Base-by-base conservation (phyloP, 2,113 vertebrate species). In the Forbesichthys papilliferus region DNA sequence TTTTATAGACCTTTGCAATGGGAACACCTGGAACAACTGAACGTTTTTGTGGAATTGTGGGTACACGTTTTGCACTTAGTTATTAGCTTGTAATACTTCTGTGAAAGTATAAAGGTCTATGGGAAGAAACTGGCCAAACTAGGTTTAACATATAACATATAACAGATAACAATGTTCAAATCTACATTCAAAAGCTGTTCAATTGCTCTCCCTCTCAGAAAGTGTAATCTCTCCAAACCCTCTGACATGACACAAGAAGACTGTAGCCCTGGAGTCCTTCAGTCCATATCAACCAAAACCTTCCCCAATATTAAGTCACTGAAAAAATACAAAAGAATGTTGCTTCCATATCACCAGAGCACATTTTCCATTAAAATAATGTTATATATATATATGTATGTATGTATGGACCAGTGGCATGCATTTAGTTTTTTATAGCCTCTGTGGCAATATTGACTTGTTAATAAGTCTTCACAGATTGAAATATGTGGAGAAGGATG, bases 391-490 rank as follows among this genome's bases (percentile, higher is more conserved):
- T 6, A 42, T 42, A 8, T 6, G 7, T 42, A 42, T 42, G 0
- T 6, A 42, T 42, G 7, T 42, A 5, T 42, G 2, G 27, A 27
- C 36, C 36, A 42, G 36, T 42, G 36, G 36, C 36, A 42, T 42
- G 36, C 36, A 6, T 42, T 42, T 42, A 8, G 36, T 1, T 34
- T 71, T 57, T 77, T 63, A 79, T 64, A 57, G 36, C 36, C 36
- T 42, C 1, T 81, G 70, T 69, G 74, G 64, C 47, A 27, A 62
- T 16, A 36, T n/a, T 34, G 61, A 8, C 56, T 48, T 68, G 51
- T 66, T 69, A 5, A 75, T 80, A 69, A 73, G 84, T 83, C 68
- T 60, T 33, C 12, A 27, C 47, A 2, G 13, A 53, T 53, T 7
- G 13, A 53, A n/a, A 53, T n/a, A 53, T 14, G 76, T 75, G 55